Evolutionary conservation across 2,888 invertebrate species (phyloP), one percentile per base, ranked within the genome.

Genomic region (Pachymerium ferrugineum): DNA sequence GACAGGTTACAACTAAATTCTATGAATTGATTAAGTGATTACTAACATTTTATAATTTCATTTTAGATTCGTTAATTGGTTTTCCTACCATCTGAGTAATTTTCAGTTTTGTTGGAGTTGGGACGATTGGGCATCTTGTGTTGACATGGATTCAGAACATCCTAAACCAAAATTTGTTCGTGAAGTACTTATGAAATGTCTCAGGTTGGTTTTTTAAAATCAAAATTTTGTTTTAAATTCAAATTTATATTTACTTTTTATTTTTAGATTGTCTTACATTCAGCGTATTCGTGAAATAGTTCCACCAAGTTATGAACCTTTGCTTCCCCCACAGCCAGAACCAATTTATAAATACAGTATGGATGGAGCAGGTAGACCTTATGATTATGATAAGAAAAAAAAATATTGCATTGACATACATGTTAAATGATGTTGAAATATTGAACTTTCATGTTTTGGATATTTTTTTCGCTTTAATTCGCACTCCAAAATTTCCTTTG

Each of bases 61-160:
- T 67, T 29, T 14, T 83, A 90, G 97, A 79, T 96, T 99, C 82
- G 93, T 92, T 28, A 90, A 89, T 82, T 99, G 99, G 99, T 99
- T 99, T 83, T 89, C 94, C 0, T 98, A 98, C 83, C 98, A 99
- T 84, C 86, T 99, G 83, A 97, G 97, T 82, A 99, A 99, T 85
- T 99, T 99, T 83, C 97, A 99, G 83, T 99, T 96, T 82, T 89
- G 96, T 73, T 99, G 98, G 98, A 94, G 94, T 1, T 99, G 99
- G 99, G 94, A 94, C 78, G 95, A 95, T 80, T 95, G 95, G 95
- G 91, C 92, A 80, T 89, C 89, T 14, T 93, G 93, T 79, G 85
- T 93, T n/a, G 87, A 89, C 77, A 84, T 94, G 28, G 94, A 94
- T 81, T 82, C 87, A 0, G 93, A 96, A 80, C 92, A 94, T 83